Evolutionary conservation across 2,888 invertebrate species (phyloP), one percentile per base, ranked within the genome.

Genomic region (Callyntrura sp.): DNA sequence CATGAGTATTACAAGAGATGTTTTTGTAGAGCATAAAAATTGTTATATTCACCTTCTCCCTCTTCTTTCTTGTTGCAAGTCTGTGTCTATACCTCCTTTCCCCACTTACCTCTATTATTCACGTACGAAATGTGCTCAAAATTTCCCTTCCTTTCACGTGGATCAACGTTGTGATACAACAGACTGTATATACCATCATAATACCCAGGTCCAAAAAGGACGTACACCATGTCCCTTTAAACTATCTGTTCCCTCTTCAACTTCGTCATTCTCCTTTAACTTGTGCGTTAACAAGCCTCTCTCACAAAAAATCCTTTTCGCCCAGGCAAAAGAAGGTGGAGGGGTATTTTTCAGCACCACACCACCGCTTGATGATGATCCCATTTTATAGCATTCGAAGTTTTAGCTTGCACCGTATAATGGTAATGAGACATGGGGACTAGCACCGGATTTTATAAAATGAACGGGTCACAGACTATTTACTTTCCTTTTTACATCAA

Each of bases 321-420:
- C 82, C 25, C 45, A 25, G 17, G 43, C 4, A 78, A 76, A 76
- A 45, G 3, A 25, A 70, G 28, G 23, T 25, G 1, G 62, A 68
- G 68, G 73, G 48, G 73, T 73, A 81, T 60, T 60, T 35, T 35
- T 35, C 35, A 60, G 43, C 60, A 81, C 60, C 51, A 8, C 45
- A 82, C 60, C 62, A 76, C 51, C 25, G 45, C 55, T 14, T 62
- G 43, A 65, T 84, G 84, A 84, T 84, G 84, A 84, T 84, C 84
- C 84, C 84, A 84, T 84, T 84, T 84, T 84, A 84, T 84, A 84
- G 84, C 84, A 84, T 84, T 84, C 70, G 84, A 84, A 70, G 84
- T 84, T 84, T 57, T 48, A 83, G 68, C 83, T 51, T 68, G 11
- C 73, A 73, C 17, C 73, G 23, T 73, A 48, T 51, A 57, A 35